These are phyloP conservation scores for Onychostruthus taczanowskii DNA, from an alignment of 2,113 vertebrate genomes.

Conservation along the genomic window DNA sequence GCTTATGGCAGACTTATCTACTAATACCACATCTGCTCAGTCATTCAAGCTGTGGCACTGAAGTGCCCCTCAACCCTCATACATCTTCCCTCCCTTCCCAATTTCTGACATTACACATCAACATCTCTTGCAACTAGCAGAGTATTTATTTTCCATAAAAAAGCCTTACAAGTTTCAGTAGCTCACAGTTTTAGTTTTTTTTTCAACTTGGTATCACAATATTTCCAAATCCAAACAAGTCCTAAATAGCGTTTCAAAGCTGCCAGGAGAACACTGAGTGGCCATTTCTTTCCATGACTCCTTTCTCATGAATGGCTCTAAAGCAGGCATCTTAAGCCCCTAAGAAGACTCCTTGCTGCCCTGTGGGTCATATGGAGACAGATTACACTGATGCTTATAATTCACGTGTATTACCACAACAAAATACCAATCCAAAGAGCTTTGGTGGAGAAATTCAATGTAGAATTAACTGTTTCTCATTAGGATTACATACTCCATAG, in stretches of 20 bases:
- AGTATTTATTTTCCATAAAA: background rate
- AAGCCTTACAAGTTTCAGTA: background rate
- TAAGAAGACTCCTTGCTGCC: background rate
- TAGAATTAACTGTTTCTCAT: background rate
- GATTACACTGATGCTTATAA: background rate
- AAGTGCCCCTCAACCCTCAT: background rate
- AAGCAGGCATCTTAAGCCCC: background rate
- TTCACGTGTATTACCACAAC: background rate
- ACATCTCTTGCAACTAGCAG: background rate
- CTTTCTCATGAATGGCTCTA: background rate
- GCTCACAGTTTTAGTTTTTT: background rate
- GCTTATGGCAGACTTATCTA: background rate
- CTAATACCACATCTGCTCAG: constrained; percentile 10
- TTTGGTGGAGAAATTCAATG: background rate
- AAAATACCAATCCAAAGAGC: background rate
- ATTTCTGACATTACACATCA: background rate
- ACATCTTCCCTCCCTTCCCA: background rate
- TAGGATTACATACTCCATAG: background rate
- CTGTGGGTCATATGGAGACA: background rate
- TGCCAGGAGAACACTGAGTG: background rate
- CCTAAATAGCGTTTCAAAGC: background rate
- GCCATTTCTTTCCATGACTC: background rate
- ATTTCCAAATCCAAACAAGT: background rate
- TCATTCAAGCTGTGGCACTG: background rate
- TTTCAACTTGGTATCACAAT: background rate